These are phyloP conservation scores for Melanaphis sacchari DNA, from an alignment of 1,140 invertebrate species.

Conservation along the genomic window DNA sequence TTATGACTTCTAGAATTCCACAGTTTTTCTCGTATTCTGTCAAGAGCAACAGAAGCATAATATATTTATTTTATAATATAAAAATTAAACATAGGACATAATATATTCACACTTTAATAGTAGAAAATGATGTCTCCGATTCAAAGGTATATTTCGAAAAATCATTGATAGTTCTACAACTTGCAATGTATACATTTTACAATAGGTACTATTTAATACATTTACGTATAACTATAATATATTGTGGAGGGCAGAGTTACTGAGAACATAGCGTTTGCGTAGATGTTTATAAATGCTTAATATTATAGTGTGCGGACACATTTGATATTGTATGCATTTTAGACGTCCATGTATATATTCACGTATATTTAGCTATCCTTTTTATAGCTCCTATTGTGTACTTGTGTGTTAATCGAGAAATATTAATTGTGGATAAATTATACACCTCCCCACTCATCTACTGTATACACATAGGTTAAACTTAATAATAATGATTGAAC, in stretches of 20 bases:
- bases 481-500: neutral
- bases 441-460: neutral
- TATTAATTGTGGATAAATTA: neutral
- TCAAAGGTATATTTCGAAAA: neutral
- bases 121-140: neutral
- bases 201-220: neutral
- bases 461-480: neutral
- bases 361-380: neutral
- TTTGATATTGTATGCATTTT: neutral
- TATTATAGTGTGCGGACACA: neutral
- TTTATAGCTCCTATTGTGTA: neutral
- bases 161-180: neutral
- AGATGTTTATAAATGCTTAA: neutral
- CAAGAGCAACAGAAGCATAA: neutral
- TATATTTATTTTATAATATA: neutral
- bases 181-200: neutral
- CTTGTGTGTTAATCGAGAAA: slow-evolving; percentile 10
- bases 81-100: neutral
- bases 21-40: neutral
- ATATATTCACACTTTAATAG: neutral
- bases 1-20: neutral
- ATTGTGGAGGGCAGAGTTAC: neutral
- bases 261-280: neutral
- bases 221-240: neutral
- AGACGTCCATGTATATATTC: neutral